Base-by-base conservation (phyloP, 2,888 invertebrate genomes). In the Galeruca laticollis region DNA sequence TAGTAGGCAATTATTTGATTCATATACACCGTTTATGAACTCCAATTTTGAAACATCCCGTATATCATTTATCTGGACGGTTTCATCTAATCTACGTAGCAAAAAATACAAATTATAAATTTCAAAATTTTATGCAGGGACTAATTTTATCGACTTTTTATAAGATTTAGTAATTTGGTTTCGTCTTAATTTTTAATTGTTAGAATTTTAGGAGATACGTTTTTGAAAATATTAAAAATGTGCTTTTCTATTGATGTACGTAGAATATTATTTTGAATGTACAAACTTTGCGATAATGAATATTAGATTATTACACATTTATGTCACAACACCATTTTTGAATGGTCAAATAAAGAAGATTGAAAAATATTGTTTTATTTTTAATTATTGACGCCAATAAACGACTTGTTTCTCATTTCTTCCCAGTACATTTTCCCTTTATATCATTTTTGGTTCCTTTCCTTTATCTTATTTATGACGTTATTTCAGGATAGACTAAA, bases 31-130 rank as follows among this genome's bases (percentile, higher is more conserved):
- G 35, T 15, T 60, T 64, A 20, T 66, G 31, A 49, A 54, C 33
- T 56, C n/a, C 5, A 40, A 35, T 37, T 37, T 49, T 51, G 59
- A 13, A 60, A 64, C 67, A 68, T 35, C 54, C 64, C 56, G 56
- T 70, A 70, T 20, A 26, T 26, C 20, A 62, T 61, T 21, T 52
- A 57, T 37, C 49, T 71, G 82, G 82, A 82, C 82, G 82, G 82
- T 81, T 78, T 78, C 69, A 71, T 73, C 82, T 82, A 82, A 74
- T 74, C 81, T 81, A 81, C 74, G 64, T 77, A 78, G 76, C 74
- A 72, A 75, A 74, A 71, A 37, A 37, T 66, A 59, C 49, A 51
- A 59, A 60, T n/a, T 20, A 51, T 59, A 35, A 33, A 35, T 15
- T 33, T 56, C n/a, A n/a, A 15, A 56, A 35, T 56, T n/a, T 35